Conservation (phyloP, 2,113 vertebrate genomes). For the Lophochroa leadbeateri region DNA sequence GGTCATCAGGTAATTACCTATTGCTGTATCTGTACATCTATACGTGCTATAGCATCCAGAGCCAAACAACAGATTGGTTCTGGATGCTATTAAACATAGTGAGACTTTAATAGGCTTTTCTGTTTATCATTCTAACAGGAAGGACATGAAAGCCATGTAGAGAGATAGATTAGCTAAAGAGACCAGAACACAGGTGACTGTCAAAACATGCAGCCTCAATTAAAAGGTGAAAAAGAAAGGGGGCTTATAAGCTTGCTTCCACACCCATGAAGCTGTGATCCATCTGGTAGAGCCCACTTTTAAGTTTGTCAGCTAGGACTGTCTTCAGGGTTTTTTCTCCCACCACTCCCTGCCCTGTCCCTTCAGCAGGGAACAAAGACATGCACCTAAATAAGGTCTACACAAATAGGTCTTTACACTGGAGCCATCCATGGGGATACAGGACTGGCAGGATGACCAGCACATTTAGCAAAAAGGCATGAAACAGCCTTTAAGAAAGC, state of each 20-base stretch:
- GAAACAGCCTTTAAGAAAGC: not conserved
- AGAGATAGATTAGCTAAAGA: not conserved
- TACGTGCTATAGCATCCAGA: not conserved
- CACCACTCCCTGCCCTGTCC: not conserved
- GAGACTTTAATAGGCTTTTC: not conserved
- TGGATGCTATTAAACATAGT: not conserved
- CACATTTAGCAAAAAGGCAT: not conserved
- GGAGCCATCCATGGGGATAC: not conserved
- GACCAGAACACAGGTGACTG: not conserved
- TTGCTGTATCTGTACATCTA: not conserved
- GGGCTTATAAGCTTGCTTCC: not conserved
- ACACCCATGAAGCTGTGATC: not conserved
- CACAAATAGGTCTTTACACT: not conserved
- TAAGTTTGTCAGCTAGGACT: not conserved
- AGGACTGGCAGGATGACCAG: not conserved
- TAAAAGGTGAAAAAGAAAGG: not conserved
- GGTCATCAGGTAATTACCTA: not conserved
- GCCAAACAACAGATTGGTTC: not conserved
- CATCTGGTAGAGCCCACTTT: fast-evolving
- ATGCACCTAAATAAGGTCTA: not conserved
- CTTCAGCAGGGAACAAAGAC: not conserved
- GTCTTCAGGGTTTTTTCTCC: not conserved
- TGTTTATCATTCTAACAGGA: not conserved
- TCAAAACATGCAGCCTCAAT: not conserved
- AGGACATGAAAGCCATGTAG: not conserved